Evolutionary conservation across 1,140 invertebrate species (phyloP).

Genomic region (Dendrolimus punctatus): DNA sequence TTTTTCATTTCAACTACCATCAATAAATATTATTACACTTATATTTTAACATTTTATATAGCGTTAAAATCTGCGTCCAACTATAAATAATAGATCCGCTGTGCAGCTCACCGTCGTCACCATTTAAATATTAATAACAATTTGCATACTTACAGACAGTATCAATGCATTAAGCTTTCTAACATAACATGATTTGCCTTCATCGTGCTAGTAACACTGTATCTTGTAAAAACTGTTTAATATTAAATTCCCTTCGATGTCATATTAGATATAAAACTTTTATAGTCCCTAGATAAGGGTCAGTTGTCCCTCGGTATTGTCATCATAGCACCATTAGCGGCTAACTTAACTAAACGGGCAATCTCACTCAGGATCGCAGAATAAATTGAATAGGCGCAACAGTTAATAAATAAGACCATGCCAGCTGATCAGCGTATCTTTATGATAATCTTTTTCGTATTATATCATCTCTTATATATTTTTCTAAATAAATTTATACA

Average conservation of each 20-base stretch:
- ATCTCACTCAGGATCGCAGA: conserved; percentile 13
- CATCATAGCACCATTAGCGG: conserved; percentile 3
- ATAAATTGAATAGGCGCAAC: neutral
- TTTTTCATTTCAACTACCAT: no score
- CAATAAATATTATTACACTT: no score
- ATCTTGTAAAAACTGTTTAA: no score
- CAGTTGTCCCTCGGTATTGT: neutral
- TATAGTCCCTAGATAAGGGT: neutral
- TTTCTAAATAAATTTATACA: no score
- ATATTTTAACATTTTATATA: no score
- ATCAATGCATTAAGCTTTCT: conserved; percentile 1
- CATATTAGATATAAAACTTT: no score
- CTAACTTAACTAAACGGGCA: conserved; percentile 26
- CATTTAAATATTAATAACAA: conserved; percentile 12
- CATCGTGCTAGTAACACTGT: no score
- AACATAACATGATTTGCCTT: no score
- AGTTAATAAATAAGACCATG: neutral
- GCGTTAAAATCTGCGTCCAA: no score
- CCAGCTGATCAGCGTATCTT: neutral
- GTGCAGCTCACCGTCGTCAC: neutral
- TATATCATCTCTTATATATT: neutral
- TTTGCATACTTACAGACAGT: conserved; percentile 14
- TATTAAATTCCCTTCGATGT: no score
- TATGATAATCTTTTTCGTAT: neutral
- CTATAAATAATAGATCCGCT: neutral